A percentile compares a stretch with the other conserved stretches of the same genome.
phyloP scores from a whole-genome alignment of 2,797 vertebrate genomes.

The Cynodonichthys magdalenae region DNA sequence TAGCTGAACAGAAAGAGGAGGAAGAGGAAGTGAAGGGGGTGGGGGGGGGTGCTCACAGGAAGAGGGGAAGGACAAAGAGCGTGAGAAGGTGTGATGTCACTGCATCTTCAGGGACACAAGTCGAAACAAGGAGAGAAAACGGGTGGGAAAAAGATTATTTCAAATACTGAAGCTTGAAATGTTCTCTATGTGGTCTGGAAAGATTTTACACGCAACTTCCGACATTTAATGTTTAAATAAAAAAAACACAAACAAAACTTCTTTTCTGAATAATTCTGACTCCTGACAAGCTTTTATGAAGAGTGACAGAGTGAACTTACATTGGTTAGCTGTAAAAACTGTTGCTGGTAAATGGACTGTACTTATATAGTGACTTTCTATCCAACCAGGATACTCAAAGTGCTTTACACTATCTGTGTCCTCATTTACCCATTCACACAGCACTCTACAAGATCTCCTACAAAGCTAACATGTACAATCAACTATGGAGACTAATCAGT shows the following conservation, averaged over 20 bases:
- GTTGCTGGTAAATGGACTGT: no score
- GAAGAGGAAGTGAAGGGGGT: constrained; percentile 42
- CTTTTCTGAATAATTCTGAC: not conserved
- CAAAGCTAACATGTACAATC: no score
- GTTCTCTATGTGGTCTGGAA: constrained; percentile 1
- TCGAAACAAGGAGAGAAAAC: constrained; percentile 1
- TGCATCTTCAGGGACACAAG: constrained; percentile 15
- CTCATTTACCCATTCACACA: no score
- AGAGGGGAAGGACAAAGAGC: constrained; percentile 55
- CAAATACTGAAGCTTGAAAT: constrained; percentile 5
- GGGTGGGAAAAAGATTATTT: constrained; percentile 33
- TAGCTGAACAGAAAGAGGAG: constrained; percentile 33
- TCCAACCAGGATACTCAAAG: no score
- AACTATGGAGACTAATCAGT: no score
- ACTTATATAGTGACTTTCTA: no score
- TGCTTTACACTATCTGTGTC: no score
- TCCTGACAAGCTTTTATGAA: not conserved
- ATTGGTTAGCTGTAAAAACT: no score
- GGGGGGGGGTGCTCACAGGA: constrained; percentile 56
- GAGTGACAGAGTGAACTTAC: not conserved
- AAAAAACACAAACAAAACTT: not conserved
- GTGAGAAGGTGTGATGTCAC: constrained; percentile 76
- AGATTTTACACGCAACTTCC: not conserved
- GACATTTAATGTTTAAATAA: not conserved
- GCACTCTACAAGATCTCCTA: no score